Conservation (phyloP, 2,888 invertebrate genomes). For the Euplagia quadripunctaria region DNA sequence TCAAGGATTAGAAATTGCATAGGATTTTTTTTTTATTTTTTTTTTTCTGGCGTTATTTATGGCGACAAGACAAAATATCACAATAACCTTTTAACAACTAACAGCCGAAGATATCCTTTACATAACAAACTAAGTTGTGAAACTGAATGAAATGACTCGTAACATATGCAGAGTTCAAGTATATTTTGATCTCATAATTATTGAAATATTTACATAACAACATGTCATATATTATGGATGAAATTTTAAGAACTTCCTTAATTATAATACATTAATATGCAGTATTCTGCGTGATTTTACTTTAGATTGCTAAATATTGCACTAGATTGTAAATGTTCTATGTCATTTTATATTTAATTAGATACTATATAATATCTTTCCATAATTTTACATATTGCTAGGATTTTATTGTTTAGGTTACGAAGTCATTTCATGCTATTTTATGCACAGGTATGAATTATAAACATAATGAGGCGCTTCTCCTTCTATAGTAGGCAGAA, state of each 20-base stretch:
- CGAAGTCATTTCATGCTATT: too few species aligned
- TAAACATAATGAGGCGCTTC: too few species aligned
- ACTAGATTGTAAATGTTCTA: conserved; percentile 4
- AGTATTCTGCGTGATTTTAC: conserved; percentile 3
- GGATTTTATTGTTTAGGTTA: too few species aligned
- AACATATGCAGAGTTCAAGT: conserved; percentile 20
- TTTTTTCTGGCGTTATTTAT: too few species aligned
- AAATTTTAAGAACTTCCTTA: conserved; percentile 15
- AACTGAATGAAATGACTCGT: conserved; percentile 13
- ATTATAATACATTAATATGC: conserved; percentile 15
- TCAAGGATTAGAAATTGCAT: too few species aligned
- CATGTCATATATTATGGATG: conserved; percentile 4
- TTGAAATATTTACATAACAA: conserved; percentile 29
- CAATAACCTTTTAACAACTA: too few species aligned
- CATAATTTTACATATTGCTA: background rate
- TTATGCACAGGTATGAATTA: too few species aligned
- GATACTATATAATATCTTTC: background rate
- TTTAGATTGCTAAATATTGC: conserved; percentile 2
- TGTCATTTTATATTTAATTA: background rate
- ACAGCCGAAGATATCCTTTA: background rate
- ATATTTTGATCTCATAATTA: conserved; percentile 23
- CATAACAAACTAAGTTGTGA: conserved; percentile 10
- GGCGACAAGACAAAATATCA: too few species aligned
- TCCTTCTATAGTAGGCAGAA: too few species aligned
- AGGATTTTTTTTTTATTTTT: too few species aligned